These are phyloP conservation scores for Poeciliopsis gracilis DNA, from an alignment of 2,797 vertebrate genomes.

Conservation along the genomic window DNA sequence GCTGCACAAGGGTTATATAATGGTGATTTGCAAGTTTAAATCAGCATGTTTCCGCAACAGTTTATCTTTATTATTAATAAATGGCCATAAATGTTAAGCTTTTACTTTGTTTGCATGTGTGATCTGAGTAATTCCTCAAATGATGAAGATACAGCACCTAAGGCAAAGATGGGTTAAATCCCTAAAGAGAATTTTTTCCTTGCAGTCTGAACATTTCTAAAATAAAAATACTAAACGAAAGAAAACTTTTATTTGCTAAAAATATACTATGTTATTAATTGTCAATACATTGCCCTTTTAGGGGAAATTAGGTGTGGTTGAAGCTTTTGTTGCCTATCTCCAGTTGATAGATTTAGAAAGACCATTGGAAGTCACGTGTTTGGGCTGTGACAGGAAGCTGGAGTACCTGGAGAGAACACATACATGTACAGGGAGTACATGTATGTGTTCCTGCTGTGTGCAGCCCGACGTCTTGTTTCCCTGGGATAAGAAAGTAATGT, in stretches of 20 bases:
- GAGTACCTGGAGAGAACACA: neutral
- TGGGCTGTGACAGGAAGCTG: neutral
- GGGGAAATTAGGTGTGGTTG: neutral
- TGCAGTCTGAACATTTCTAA: neutral
- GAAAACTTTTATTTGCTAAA: neutral
- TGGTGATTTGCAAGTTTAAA: conserved; percentile 31
- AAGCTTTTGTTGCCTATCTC: neutral
- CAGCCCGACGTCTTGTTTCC: neutral
- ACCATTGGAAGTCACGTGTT: neutral
- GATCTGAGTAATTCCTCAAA: neutral
- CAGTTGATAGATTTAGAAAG: neutral
- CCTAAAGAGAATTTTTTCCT: neutral
- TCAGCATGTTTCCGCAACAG: conserved; percentile 2
- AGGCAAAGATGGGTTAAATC: neutral
- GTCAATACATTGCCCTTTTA: neutral
- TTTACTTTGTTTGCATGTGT: neutral
- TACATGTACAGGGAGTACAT: neutral
- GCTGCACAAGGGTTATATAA: conserved; percentile 37
- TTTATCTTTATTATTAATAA: neutral
- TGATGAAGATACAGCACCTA: neutral
- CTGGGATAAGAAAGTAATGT: neutral
- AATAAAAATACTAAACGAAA: neutral
- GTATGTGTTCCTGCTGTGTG: too few relatives aligned
- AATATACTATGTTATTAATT: neutral
- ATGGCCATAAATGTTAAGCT: neutral